Evolutionary conservation across 2,888 invertebrate species (phyloP).

Genomic region (Acanthosoma haemorrhoidale): DNA sequence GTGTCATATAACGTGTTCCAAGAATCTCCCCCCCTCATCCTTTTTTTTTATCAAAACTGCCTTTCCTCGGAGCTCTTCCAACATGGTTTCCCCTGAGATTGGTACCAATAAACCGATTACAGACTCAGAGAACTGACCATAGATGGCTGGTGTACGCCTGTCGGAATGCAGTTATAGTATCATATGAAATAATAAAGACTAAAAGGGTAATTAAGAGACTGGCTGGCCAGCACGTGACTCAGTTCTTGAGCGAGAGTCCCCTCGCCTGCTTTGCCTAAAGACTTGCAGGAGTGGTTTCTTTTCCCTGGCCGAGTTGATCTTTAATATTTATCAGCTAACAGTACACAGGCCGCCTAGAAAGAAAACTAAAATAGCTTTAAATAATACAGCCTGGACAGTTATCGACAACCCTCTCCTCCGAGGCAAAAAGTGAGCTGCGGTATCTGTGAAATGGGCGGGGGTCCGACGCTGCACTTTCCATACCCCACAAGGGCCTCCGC

Average conservation of each 20-base stretch:
- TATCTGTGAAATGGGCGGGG: not conserved
- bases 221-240: not conserved
- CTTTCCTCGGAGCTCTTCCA: too few relatives aligned
- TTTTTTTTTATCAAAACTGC: too few relatives aligned
- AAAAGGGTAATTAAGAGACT: constrained; percentile 1
- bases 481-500: not conserved
- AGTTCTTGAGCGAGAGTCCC: too few relatives aligned
- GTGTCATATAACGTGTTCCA: too few relatives aligned
- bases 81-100: too few relatives aligned
- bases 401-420: not conserved
- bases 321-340: not conserved
- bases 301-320: too few relatives aligned
- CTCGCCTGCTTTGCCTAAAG: not conserved
- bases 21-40: too few relatives aligned
- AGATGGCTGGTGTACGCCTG: too few relatives aligned
- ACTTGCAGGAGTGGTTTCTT: not conserved
- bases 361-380: not conserved
- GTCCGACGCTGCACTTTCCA: not conserved
- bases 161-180: too few relatives aligned
- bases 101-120: too few relatives aligned
- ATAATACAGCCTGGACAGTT: not conserved
- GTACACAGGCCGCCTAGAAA: not conserved
- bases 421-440: not conserved
- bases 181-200: too few relatives aligned
- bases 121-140: too few relatives aligned